Percentiles rank a stretch among this genome's conserved stretches.
Evolutionary conservation across 1,140 invertebrate genomes (phyloP).

Genomic region (Zaprionus africanus): DNA sequence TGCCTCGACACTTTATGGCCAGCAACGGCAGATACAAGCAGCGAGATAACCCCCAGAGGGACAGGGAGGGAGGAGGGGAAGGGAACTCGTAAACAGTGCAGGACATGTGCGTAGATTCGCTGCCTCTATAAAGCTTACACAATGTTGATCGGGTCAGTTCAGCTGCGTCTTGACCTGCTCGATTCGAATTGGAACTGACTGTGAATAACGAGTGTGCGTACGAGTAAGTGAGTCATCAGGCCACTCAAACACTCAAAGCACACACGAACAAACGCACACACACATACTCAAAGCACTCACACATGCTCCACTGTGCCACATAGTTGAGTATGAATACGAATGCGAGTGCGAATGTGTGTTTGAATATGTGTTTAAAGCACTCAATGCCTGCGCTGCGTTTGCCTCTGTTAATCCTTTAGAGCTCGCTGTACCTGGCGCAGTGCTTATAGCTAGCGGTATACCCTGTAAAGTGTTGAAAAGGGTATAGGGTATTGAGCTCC

Average conservation of each 20-base stretch:
- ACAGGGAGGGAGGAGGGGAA: not conserved
- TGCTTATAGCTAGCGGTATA: not conserved
- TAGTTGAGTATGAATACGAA: conserved; percentile 16
- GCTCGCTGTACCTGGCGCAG: not conserved
- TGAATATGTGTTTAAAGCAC: not conserved
- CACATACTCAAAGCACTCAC: not conserved
- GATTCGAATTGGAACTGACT: not conserved
- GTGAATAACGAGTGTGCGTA: conserved; percentile 28
- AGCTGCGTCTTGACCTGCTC: not conserved
- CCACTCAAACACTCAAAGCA: conserved; percentile 8
- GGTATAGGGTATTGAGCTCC: not conserved
- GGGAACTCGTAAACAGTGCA: conserved; percentile 15
- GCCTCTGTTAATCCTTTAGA: conserved; percentile 6
- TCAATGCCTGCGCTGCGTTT: not conserved
- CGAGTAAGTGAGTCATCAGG: conserved; percentile 18
- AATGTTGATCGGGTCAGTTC: not conserved
- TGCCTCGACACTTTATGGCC: conserved; percentile 60
- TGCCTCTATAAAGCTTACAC: not conserved
- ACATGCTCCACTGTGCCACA: conserved; percentile 36
- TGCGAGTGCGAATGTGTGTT: conserved; percentile 10
- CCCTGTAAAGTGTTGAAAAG: not conserved
- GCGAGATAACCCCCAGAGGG: not conserved
- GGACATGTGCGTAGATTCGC: conserved; percentile 3
- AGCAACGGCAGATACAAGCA: conserved; percentile 18
- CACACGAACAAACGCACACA: not conserved